These are phyloP conservation scores for Poecilia latipinna DNA, from an alignment of 2,113 vertebrate genomes.

Conservation along the genomic window DNA sequence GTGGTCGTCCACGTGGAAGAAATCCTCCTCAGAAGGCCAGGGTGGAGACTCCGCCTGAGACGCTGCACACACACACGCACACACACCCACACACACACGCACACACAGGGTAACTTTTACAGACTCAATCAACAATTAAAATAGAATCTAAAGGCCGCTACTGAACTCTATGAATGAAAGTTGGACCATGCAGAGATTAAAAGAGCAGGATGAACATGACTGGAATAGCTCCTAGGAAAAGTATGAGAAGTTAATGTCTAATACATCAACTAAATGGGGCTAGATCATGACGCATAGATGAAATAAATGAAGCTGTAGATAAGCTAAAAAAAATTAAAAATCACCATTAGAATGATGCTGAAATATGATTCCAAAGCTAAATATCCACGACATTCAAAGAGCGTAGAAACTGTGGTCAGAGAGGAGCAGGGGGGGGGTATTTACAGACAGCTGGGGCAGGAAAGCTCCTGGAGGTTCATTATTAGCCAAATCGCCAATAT, in stretches of 20 bases:
- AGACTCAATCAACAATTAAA: conserved; percentile 2
- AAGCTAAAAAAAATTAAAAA: conserved; percentile 1
- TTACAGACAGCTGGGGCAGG: conserved; percentile 10
- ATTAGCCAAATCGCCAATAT: conserved; percentile 6
- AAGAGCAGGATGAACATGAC: conserved; percentile 7
- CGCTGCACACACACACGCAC: conserved; percentile 78
- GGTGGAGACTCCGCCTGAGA: conserved; percentile 89
- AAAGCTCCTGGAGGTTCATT: conserved; percentile 5
- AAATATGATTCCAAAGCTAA: not conserved
- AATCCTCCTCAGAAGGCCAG: conserved; percentile 88
- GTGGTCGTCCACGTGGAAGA: conserved; percentile 99
- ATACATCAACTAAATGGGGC: conserved; percentile 42
- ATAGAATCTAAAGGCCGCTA: not conserved
- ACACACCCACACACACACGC: conserved; percentile 2
- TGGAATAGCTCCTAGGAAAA: conserved; percentile 11
- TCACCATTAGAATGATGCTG: not conserved
- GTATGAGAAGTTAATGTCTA: not conserved
- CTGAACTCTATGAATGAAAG: conserved; percentile 6
- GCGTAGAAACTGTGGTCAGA: not conserved
- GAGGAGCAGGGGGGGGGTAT: conserved; percentile 1
- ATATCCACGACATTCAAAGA: not conserved
- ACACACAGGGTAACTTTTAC: conserved; percentile 5
- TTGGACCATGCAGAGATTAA: not conserved
- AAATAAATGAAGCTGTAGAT: conserved; percentile 40
- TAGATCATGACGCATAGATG: conserved; percentile 24